Conservation (phyloP, 2,113 vertebrate genomes). For the Dunckerocampus dactyliophorus region DNA sequence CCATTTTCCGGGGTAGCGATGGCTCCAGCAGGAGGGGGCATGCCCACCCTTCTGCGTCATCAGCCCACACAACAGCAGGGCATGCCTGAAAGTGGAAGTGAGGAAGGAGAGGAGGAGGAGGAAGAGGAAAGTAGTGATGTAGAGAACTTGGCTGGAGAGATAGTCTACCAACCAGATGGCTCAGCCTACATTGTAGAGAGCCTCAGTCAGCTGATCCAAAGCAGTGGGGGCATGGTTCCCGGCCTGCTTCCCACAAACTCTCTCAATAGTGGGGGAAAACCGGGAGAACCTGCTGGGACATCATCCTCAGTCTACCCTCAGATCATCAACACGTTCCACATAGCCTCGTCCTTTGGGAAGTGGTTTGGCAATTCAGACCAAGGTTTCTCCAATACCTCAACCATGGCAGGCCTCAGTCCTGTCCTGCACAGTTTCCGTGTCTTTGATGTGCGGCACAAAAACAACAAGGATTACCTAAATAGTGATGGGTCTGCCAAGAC, state of each 20-base stretch:
- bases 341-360: constrained; percentile 99
- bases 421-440: constrained; percentile 99
- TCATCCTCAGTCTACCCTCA: constrained; percentile 91
- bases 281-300: constrained; percentile 81
- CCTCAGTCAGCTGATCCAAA: constrained; percentile 95
- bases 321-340: constrained; percentile 99
- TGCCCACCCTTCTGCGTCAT: constrained; percentile 73
- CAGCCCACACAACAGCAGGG: constrained; percentile 66
- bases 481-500: constrained; percentile 99
- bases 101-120: constrained; percentile 90
- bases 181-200: constrained; percentile 98
- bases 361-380: constrained; percentile 97
- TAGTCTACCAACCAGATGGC: constrained; percentile 98
- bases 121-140: constrained; percentile 93
- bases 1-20: constrained; percentile 73
- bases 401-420: constrained; percentile 94
- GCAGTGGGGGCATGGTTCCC: constrained; percentile 77
- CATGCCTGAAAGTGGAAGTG: constrained; percentile 82
- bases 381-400: constrained; percentile 99
- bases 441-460: constrained; percentile 99
- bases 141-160: constrained; percentile 98
- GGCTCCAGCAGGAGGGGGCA: constrained; percentile 69
- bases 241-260: constrained; percentile 85
- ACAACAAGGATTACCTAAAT: constrained; percentile 99
- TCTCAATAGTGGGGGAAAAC: constrained; percentile 75